Base-by-base conservation (phyloP, 1,140 invertebrate species). In the Tetraneura akinire region DNA sequence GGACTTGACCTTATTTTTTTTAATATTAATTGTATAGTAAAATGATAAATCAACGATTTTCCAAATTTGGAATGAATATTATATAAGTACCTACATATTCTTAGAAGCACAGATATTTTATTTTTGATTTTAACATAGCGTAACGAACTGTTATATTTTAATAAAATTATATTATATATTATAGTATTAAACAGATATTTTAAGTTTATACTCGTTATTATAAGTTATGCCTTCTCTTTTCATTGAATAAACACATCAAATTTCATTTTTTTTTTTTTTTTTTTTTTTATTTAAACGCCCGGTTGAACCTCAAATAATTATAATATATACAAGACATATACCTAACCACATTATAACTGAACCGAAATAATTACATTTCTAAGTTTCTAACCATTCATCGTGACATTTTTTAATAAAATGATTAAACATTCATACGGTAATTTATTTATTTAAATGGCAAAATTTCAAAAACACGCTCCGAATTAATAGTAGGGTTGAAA, bases 1-100 rank as follows among this genome's bases (percentile, higher is more conserved):
- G 68, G 23, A 71, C 68, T 71, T 71, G 68, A 18, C 68, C 47
- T 71, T 71, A 71, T 71, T 71, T 70, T 18, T 51, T 70, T 18
- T 51, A 18, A 29, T 11, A 71, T 3, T 51, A 51, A 49, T 70
- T n/a, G 23, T 45, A n/a, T 6, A 23, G 68, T 29, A 37, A n/a
- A n/a, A n/a, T n/a, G 8, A 9, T 6, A 29, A 26, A 60, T 14
- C 23, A 26, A 29, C 23, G 26, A 14, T 29, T 23, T 45, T 71
- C 68, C 45, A 23, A n/a, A 71, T 51, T 71, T 18, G 21, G 66
- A 13, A 70, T 70, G 42, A 21, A 70, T n/a, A n/a, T n/a, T n/a
- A n/a, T n/a, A n/a, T n/a, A n/a, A n/a, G n/a, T n/a, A n/a, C 68
- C 23, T 26, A 49, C 11, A 49, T 49, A 70, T 70, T 42, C 14